These are phyloP conservation scores for Hydropsyche betteni DNA, from an alignment of 2,888 invertebrate genomes.

Conservation along the genomic window DNA sequence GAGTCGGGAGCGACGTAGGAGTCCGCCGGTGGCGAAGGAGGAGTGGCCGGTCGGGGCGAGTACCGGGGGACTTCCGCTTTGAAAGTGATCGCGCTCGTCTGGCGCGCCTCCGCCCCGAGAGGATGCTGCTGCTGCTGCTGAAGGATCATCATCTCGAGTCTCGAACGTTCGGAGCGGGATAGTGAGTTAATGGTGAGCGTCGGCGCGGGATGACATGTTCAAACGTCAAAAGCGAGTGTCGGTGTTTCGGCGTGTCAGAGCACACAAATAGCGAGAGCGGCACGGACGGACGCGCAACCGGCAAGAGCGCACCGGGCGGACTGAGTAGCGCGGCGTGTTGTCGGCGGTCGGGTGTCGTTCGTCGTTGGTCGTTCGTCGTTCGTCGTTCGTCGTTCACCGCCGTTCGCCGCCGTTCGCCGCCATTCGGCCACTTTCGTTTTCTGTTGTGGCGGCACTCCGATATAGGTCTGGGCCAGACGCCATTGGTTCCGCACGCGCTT, in stretches of 20 bases:
- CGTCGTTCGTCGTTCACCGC: slow-evolving; percentile 59
- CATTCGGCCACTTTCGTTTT: slow-evolving; percentile 68
- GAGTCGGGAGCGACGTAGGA: slow-evolving; percentile 50
- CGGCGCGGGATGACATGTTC: background rate
- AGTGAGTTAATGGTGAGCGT: background rate
- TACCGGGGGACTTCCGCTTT: slow-evolving; percentile 52
- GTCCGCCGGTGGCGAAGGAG: slow-evolving; percentile 48
- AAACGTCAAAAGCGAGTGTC: background rate
- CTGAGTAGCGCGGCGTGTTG: slow-evolving; percentile 62
- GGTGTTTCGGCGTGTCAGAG: background rate
- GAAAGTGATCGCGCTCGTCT: slow-evolving; percentile 49
- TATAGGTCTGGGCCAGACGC: slow-evolving; percentile 36
- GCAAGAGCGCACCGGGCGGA: slow-evolving; percentile 60
- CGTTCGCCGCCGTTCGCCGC: slow-evolving; percentile 59
- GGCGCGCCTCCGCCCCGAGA: slow-evolving; percentile 53
- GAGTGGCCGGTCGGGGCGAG: slow-evolving; percentile 49
- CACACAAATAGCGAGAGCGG: background rate
- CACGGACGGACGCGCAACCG: slow-evolving; percentile 56
- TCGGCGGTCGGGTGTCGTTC: slow-evolving; percentile 58
- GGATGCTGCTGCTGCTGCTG: slow-evolving; percentile 62
- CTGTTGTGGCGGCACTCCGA: slow-evolving; percentile 52
- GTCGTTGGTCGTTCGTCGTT: too few species aligned
- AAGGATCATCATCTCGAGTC: slow-evolving; percentile 62
- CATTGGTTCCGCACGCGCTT: slow-evolving; percentile 24
- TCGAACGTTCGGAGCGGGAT: background rate